A percentile compares a stretch with the other conserved stretches of the same genome.
These are phyloP conservation scores for Daboia siamensis DNA, from an alignment of 2,113 vertebrate species.

Conservation along the genomic window DNA sequence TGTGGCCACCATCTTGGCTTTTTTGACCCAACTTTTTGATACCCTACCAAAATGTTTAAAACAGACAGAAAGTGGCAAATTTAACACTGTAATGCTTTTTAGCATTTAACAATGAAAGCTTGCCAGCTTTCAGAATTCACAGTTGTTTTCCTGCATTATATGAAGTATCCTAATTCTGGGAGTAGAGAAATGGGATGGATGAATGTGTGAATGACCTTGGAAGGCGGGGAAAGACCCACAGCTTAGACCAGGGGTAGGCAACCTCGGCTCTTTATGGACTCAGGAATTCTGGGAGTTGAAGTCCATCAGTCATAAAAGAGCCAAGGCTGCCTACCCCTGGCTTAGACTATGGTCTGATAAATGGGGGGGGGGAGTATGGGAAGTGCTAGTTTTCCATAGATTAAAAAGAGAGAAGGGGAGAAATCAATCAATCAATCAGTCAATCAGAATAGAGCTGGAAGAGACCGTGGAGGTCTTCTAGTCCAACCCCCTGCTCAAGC, in stretches of 20 bases:
- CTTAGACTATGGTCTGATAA: background rate
- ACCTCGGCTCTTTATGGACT: too few species aligned
- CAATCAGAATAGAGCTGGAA: too few species aligned
- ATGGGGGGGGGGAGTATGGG: too few species aligned
- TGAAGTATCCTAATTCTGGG: background rate
- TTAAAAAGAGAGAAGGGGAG: background rate
- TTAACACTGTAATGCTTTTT: background rate
- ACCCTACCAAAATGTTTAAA: background rate
- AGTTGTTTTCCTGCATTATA: background rate
- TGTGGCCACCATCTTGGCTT: background rate
- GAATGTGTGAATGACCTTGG: background rate
- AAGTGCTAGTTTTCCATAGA: background rate
- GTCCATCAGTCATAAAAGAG: too few species aligned
- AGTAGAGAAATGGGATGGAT: background rate
- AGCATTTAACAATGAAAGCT: background rate
- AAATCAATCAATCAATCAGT: background rate
- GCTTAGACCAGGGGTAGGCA: too few species aligned
- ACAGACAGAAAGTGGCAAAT: background rate
- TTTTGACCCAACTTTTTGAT: background rate
- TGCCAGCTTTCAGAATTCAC: background rate
- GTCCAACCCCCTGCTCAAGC: too few species aligned
- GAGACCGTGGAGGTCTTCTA: too few species aligned
- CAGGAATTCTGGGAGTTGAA: too few species aligned
- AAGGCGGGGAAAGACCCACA: background rate
- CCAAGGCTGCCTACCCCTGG: too few species aligned